Evolutionary conservation across 2,797 vertebrate species (phyloP).

Genomic region (Amblyopsis hoosieri): DNA sequence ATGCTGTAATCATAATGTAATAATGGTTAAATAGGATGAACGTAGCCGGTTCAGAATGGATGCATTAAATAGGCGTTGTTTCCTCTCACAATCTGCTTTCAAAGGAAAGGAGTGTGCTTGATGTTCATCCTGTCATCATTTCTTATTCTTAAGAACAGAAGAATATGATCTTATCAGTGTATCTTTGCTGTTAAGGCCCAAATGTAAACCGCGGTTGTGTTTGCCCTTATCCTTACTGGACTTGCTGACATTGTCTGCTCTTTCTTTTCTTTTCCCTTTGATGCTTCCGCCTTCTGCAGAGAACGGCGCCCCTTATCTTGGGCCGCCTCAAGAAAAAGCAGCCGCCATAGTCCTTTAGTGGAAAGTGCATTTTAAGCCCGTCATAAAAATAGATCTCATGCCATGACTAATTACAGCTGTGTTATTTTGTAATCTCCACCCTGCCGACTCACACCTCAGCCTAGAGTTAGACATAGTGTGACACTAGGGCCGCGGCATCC

Average conservation of each 20-base stretch:
- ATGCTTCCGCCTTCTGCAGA: conserved; percentile 16
- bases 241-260: neutral
- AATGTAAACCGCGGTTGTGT: too few relatives aligned
- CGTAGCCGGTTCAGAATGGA: conserved; percentile 6
- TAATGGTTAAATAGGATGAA: neutral
- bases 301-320: conserved; percentile 15
- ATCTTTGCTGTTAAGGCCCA: neutral
- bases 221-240: neutral
- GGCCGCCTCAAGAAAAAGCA: neutral
- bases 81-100: conserved; percentile 14
- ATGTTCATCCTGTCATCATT: neutral
- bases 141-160: neutral
- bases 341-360: conserved; percentile 1
- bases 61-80: neutral
- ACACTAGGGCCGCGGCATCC: conserved; percentile 15
- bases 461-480: conserved; percentile 34
- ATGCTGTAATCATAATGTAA: neutral
- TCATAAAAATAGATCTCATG: conserved; percentile 26
- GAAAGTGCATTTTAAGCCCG: conserved; percentile 12
- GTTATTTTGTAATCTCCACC: conserved; percentile 34
- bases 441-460: conserved; percentile 26
- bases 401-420: conserved; percentile 28
- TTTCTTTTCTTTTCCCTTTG: neutral
- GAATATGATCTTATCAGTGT: neutral
- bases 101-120: neutral